A percentile compares a stretch with the other conserved stretches of the same genome.
phyloP scores from a whole-genome alignment of 2,888 invertebrate species.

The Sesia apiformis region DNA sequence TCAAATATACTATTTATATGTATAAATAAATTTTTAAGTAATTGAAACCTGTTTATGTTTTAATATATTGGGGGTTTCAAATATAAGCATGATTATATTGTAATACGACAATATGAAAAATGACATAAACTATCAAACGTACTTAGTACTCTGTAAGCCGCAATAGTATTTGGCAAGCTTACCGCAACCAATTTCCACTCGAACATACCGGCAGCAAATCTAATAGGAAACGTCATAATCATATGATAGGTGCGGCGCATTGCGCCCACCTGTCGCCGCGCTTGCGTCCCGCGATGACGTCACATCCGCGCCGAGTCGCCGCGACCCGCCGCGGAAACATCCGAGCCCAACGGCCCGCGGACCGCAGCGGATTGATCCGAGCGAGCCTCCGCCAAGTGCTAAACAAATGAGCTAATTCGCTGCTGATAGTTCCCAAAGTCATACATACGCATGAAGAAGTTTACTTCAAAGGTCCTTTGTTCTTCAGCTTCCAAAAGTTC shows the following conservation, averaged over 20 bases:
- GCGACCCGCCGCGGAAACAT: conserved; percentile 31
- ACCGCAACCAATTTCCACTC: conserved; percentile 41
- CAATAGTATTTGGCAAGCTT: conserved; percentile 29
- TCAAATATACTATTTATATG: too few species aligned
- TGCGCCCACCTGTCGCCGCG: conserved; percentile 73
- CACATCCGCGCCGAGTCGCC: conserved; percentile 25
- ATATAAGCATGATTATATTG: too few species aligned
- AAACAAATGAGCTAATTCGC: conserved; percentile 37
- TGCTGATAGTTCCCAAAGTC: background rate
- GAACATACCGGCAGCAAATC: conserved; percentile 38
- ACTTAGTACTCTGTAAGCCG: too few species aligned
- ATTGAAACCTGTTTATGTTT: too few species aligned
- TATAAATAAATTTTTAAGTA: too few species aligned
- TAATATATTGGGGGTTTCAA: too few species aligned
- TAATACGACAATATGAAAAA: too few species aligned
- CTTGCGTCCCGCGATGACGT: conserved; percentile 68
- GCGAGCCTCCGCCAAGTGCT: conserved; percentile 30
- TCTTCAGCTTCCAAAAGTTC: background rate
- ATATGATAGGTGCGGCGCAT: conserved; percentile 69
- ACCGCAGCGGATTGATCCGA: conserved; percentile 57
- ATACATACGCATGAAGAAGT: background rate
- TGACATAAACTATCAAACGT: too few species aligned
- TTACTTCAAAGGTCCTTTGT: background rate
- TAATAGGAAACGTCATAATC: conserved; percentile 67
- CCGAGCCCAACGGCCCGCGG: conserved; percentile 27